phyloP scores from a whole-genome alignment of 2,113 vertebrate species.

The Hemichromis elongatus region DNA sequence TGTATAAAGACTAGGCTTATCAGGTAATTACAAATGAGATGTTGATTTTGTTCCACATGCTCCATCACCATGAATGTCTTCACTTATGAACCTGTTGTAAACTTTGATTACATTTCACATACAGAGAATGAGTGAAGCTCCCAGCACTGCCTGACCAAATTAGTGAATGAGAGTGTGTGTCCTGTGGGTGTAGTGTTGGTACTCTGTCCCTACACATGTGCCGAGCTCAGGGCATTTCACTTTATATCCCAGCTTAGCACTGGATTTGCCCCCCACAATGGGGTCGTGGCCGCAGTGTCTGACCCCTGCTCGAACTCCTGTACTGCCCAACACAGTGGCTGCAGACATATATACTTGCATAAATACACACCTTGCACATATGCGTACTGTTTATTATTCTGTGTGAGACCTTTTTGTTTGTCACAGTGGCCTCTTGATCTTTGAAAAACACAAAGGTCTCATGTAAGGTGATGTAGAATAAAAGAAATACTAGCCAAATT shows the following conservation, averaged over 20 bases:
- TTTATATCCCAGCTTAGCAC: slow-evolving; percentile 82
- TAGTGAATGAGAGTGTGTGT: slow-evolving; percentile 19
- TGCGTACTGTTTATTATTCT: neutral
- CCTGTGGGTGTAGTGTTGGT: neutral
- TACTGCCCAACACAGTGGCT: slow-evolving; percentile 43
- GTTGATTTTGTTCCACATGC: neutral
- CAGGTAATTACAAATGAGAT: neutral
- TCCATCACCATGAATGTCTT: neutral
- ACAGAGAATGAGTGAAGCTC: neutral
- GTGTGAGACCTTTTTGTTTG: neutral
- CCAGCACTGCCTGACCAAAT: neutral
- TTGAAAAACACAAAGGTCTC: neutral
- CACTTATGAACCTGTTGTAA: neutral
- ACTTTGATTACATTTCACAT: neutral
- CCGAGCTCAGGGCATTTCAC: slow-evolving; percentile 82
- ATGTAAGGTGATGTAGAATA: neutral
- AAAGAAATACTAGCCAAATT: neutral
- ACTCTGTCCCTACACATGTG: slow-evolving; percentile 70
- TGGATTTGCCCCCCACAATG: slow-evolving; percentile 86
- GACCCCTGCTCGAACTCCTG: slow-evolving; percentile 78
- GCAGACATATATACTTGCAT: neutral
- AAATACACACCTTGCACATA: neutral
- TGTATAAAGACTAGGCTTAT: neutral
- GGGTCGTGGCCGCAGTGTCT: slow-evolving; percentile 78
- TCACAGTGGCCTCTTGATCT: neutral